Evolutionary conservation across 2,113 vertebrate genomes (phyloP).

Genomic region (Haplochromis burtoni): DNA sequence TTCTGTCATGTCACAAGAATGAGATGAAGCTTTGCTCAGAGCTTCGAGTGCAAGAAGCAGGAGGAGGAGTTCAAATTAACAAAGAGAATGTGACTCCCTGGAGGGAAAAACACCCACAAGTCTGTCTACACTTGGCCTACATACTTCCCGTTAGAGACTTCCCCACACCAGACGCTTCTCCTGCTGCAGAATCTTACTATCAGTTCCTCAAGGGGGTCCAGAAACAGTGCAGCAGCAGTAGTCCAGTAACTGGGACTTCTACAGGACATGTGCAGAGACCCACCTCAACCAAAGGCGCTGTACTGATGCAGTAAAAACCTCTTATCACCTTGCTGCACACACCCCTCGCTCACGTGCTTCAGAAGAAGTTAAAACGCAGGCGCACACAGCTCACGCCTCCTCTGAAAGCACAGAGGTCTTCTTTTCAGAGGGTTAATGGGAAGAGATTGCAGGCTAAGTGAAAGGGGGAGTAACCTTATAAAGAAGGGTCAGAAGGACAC

Average conservation of each 20-base stretch:
- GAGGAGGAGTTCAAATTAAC: constrained; percentile 30
- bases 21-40: background rate
- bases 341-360: background rate
- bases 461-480: background rate
- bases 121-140: constrained; percentile 57
- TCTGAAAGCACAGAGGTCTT: constrained; percentile 14
- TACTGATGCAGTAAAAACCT: background rate
- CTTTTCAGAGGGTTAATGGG: constrained; percentile 2
- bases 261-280: background rate
- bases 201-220: constrained; percentile 29
- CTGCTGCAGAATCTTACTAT: constrained; percentile 48
- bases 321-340: background rate
- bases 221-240: constrained; percentile 27
- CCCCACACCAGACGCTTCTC: constrained; percentile 18
- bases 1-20: background rate
- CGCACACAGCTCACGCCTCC: background rate
- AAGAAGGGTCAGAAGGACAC: constrained; percentile 12
- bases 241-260: constrained; percentile 5
- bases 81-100: constrained; percentile 14
- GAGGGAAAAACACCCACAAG: constrained; percentile 37
- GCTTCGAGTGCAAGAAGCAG: background rate
- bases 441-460: constrained; percentile 3
- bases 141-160: constrained; percentile 29
- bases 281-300: background rate
- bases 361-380: background rate